Percentiles rank a stretch among this genome's conserved stretches.
These are phyloP conservation scores for Noctua janthina DNA, from an alignment of 2,888 invertebrate species.

Conservation along the genomic window DNA sequence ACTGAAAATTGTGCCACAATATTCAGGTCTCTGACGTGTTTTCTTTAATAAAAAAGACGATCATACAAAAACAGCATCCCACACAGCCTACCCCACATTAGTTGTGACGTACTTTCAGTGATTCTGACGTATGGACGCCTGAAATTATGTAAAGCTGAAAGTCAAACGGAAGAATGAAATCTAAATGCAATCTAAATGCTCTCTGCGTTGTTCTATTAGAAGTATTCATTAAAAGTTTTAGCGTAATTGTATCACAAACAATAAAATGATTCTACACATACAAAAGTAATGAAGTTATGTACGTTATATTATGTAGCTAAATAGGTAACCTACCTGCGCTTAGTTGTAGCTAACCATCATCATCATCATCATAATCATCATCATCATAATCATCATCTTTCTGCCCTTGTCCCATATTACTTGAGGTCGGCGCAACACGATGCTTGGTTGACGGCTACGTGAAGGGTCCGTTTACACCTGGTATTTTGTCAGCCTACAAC, in stretches of 20 bases:
- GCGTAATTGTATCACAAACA: neutral
- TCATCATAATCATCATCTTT: no score
- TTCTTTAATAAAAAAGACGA: conserved; percentile 19
- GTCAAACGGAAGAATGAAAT: neutral
- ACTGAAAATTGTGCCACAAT: conserved; percentile 17
- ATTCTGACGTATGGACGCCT: conserved; percentile 20
- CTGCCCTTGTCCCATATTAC: no score
- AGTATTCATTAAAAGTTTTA: neutral
- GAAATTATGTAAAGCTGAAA: conserved; percentile 34
- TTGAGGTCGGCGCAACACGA: no score
- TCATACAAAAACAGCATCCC: conserved; percentile 37
- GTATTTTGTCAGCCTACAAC: no score
- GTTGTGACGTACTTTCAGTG: conserved; percentile 34
- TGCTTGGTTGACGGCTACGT: no score
- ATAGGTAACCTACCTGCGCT: no score
- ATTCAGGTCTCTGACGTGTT: conserved; percentile 13
- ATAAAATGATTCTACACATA: no score
- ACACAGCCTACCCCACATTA: conserved; percentile 24
- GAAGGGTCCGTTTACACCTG: no score
- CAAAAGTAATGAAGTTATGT: no score
- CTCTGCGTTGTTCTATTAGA: neutral
- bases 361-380: no score
- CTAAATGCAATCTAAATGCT: conserved; percentile 3
- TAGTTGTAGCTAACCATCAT: no score
- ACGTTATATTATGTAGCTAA: no score